Conservation (phyloP, 2,113 vertebrate species). For the Proterorhinus semilunaris region DNA sequence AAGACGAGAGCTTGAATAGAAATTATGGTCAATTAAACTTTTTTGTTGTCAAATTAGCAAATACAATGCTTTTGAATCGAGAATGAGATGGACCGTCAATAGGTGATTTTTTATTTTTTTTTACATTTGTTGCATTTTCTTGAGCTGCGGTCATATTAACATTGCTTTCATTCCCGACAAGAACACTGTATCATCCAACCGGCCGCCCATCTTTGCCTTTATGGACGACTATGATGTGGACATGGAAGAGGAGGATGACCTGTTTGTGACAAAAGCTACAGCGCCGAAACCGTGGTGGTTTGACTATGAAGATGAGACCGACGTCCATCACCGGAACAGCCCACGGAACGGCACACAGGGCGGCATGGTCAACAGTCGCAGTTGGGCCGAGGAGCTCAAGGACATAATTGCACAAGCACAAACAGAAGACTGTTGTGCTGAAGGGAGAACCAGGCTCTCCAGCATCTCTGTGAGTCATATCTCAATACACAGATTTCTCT, state of each 20-base stretch:
- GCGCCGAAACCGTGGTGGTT: conserved; percentile 52
- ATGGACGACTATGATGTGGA: conserved; percentile 61
- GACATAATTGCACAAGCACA: conserved; percentile 45
- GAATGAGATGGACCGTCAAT: neutral
- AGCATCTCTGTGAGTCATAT: conserved; percentile 62
- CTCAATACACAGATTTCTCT: neutral
- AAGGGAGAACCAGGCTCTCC: conserved; percentile 37
- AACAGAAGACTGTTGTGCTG: conserved; percentile 31
- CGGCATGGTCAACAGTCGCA: conserved; percentile 57
- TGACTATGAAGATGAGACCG: conserved; percentile 26
- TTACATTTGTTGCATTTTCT: neutral
- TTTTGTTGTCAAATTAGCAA: neutral
- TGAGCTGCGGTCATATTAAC: conserved; percentile 2
- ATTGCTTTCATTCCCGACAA: conserved; percentile 7
- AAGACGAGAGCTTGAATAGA: neutral
- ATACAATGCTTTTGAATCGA: neutral
- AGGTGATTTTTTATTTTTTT: neutral
- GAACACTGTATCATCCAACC: neutral
- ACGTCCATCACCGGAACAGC: conserved; percentile 5
- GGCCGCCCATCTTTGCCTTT: neutral
- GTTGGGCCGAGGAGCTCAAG: conserved; percentile 64
- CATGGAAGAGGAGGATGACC: conserved; percentile 50
- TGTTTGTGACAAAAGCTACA: conserved; percentile 27
- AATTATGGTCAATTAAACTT: neutral
- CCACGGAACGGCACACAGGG: conserved; percentile 18